Evolutionary conservation across 1,140 invertebrate species (phyloP).

Genomic region (Scaptomyza hsui): DNA sequence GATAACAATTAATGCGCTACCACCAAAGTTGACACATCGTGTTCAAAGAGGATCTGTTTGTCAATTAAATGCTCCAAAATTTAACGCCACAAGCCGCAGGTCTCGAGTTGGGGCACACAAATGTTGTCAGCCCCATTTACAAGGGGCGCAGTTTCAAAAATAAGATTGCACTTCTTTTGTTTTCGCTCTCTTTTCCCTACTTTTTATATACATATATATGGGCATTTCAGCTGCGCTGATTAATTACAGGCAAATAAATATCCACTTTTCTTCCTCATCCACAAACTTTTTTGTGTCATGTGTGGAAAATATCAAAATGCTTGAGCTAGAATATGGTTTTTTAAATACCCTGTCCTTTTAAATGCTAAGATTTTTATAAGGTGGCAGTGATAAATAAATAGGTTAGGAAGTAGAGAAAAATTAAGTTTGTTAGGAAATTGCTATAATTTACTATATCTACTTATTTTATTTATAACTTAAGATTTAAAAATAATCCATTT

Average conservation of each 20-base stretch:
- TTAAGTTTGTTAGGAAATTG: no score
- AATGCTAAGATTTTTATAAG: no score
- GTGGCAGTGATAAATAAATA: no score
- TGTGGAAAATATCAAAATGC: slow-evolving; percentile 68
- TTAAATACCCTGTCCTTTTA: slow-evolving; percentile 3
- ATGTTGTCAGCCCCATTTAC: slow-evolving; percentile 30
- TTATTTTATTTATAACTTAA: no score
- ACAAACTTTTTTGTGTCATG: slow-evolving; percentile 35
- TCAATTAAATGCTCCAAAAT: slow-evolving; percentile 71
- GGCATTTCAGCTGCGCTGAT: slow-evolving; percentile 46
- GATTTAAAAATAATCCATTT: no score
- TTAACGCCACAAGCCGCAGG: slow-evolving; percentile 56
- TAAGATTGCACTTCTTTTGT: slow-evolving; percentile 11
- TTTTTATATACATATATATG: neutral
- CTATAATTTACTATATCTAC: no score
- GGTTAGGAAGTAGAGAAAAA: no score
- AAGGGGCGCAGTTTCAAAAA: slow-evolving; percentile 32
- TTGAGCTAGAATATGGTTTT: slow-evolving; percentile 45
- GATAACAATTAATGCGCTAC: slow-evolving; percentile 36
- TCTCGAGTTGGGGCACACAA: slow-evolving; percentile 13
- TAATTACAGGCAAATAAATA: slow-evolving; percentile 72
- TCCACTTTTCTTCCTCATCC: slow-evolving; percentile 10
- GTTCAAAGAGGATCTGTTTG: slow-evolving; percentile 5
- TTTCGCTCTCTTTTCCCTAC: no score
- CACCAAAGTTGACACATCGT: slow-evolving; percentile 6